Base-by-base conservation (phyloP, 2,113 vertebrate genomes). In the Astatoreochromis straeleni region DNA sequence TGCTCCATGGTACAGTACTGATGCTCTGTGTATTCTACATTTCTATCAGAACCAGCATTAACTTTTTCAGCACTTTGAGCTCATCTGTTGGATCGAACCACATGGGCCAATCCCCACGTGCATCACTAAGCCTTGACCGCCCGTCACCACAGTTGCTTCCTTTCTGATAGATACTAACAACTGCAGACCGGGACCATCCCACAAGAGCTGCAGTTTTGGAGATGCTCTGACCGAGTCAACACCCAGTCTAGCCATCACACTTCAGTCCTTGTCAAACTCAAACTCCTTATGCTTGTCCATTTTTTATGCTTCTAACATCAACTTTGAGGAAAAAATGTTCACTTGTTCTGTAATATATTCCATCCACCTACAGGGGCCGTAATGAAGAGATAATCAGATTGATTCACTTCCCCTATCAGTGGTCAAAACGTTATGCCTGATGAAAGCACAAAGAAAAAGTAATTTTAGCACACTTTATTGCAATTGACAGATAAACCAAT, bases 51-150 rank as follows among this genome's bases (percentile, higher is more conserved):
- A 21, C 19, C 11, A 40, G 11, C 63, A 68, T 68, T 0, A 38
- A 21, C 33, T 2, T 68, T 0, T 68, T 68, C 1, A 38, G 33
- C 63, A 68, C 19, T 21, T 68, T 68, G 35, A 2, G 5, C 63
- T 68, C 11, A 40, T 40, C 11, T 68, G 35, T 68, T 68, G n/a
- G 35, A 40, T 68, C 0, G 19, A 38, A 68, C 35, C 33, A 68
- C 63, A 40, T 21, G 7, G 19, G 2, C 35, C 63, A 3, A 2
- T 8, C 35, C 0, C 35, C 63, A 68, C 35, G 1, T 68, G 63
- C 63, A 1, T 40, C 63, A 21, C 19, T 9, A 14, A 68, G 63
- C 0, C n/a, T 2, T 14, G 35, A 40, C 19, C 1, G 1, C 63
- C 63, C 1, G 1, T 24, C 63, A 68, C 35, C 35, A 40, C 63